Base-by-base conservation (phyloP, 1,140 invertebrate species). In the Chionoecetes opilio region DNA sequence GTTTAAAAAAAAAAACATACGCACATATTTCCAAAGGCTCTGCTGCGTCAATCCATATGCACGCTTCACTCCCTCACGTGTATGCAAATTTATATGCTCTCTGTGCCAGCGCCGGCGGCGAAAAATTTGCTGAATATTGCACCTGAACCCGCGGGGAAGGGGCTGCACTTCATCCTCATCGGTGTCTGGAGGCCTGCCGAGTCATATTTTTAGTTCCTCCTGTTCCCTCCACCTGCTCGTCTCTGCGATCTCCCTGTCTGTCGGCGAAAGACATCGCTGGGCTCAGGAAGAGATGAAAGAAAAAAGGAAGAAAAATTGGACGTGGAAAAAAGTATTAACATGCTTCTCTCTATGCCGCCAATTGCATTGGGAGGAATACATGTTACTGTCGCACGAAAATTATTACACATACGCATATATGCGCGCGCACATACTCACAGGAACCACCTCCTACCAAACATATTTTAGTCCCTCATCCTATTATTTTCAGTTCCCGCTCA, bases 121-220 rank as follows among this genome's bases (percentile, higher is more conserved):
- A 75, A n/a, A 75, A 75, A n/a, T 75, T 75, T 75, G n/a, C 63
- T 75, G 63, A 26, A 26, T n/a, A 75, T 75, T 75, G 63, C 63
- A n/a, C 63, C 63, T 75, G n/a, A 75, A 21, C 21, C 63, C 21
- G n/a, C 63, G 63, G 63, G 63, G 63, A 26, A 75, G 63, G 63
- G 21, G 26, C 46, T 17, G 46, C 46, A 17, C 46, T 53, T 53
- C 46, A 9, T 53, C 46, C 21, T 53, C 46, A 53, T 53, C 46
- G 0, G 11, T 17, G 11, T 17, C 11, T 53, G 46, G 11, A n/a
- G n/a, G n/a, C n/a, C n/a, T n/a, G n/a, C n/a, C 46, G 11, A 75
- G 63, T 75, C 63, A n/a, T 75, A 75, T 75, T 75, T 75, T 75
- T 75, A 75, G 63, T 26, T 53, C 63, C 63, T 75, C 63, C 63